phyloP scores from a whole-genome alignment of 2,888 invertebrate species.

The Amphimallon solstitiale region DNA sequence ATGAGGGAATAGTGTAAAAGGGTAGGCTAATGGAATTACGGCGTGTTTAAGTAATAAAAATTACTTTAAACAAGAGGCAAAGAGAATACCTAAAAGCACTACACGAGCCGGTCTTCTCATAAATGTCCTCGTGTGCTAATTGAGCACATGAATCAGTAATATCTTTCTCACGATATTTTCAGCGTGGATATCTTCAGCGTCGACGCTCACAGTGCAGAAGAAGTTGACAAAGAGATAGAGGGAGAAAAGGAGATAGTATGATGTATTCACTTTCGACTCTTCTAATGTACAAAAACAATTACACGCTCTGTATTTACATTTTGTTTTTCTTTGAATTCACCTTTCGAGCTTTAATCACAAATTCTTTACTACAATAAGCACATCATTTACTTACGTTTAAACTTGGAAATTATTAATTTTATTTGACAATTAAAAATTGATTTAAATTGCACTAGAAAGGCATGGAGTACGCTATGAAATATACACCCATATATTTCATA shows the following conservation, averaged over 20 bases:
- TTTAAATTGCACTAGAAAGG: too few relatives aligned
- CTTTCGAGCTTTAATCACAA: too few relatives aligned
- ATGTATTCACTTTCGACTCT: not conserved
- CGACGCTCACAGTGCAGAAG: not conserved
- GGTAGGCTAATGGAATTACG: conserved; percentile 37
- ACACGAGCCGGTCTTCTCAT: conserved; percentile 52
- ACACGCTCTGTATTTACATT: conserved; percentile 1
- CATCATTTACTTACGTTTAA: too few relatives aligned
- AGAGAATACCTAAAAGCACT: conserved; percentile 54
- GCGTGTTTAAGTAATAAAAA: conserved; percentile 48
- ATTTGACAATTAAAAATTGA: too few relatives aligned
- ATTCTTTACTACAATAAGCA: too few relatives aligned
- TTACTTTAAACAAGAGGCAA: conserved; percentile 41
- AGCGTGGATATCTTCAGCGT: conserved; percentile 33
- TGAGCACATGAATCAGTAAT: conserved; percentile 59
- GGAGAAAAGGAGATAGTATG: not conserved
- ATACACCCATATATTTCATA: too few relatives aligned
- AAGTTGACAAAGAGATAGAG: conserved; percentile 5
- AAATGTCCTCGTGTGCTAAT: conserved; percentile 58
- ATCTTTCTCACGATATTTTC: conserved; percentile 55
- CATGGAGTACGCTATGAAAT: too few relatives aligned
- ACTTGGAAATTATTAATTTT: too few relatives aligned
- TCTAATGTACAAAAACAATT: conserved; percentile 1
- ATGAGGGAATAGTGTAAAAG: conserved; percentile 34
- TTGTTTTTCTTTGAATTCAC: not conserved